Percentiles rank a stretch among this genome's conserved stretches.
Evolutionary conservation across 1,140 invertebrate species (phyloP).

Genomic region (Fopius arisanus): DNA sequence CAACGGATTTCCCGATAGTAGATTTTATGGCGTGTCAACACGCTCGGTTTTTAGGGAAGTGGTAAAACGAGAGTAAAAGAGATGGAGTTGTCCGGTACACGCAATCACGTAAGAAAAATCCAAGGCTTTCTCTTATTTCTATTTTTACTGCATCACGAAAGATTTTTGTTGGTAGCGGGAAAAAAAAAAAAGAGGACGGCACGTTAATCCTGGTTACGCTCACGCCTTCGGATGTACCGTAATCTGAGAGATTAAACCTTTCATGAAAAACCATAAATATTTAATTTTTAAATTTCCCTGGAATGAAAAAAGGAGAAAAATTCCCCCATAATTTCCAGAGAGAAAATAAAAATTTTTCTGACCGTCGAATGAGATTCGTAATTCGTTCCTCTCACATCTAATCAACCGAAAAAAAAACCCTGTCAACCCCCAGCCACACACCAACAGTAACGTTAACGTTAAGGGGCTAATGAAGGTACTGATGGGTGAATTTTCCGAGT

Average conservation of each 20-base stretch:
- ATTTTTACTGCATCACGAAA: conserved; percentile 11
- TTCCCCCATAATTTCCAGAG: too few relatives aligned
- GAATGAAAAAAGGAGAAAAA: too few relatives aligned
- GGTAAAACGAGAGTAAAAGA: conserved; percentile 21
- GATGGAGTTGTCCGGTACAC: conserved; percentile 32
- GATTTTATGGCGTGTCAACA: conserved; percentile 65
- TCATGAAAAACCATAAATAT: too few relatives aligned
- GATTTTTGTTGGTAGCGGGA: conserved; percentile 15
- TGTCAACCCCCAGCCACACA: background rate
- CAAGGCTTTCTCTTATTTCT: conserved; percentile 9
- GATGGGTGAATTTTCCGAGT: conserved; percentile 48
- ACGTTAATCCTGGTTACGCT: conserved; percentile 28
- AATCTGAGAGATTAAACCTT: background rate
- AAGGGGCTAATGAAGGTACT: conserved; percentile 64
- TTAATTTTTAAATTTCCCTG: too few relatives aligned
- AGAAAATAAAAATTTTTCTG: too few relatives aligned
- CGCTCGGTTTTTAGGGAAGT: conserved; percentile 45
- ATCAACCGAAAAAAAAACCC: background rate
- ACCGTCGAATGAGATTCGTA: background rate
- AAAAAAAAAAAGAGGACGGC: conserved; percentile 28
- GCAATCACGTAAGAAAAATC: conserved; percentile 44
- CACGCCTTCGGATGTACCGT: background rate
- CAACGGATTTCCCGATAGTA: conserved; percentile 60
- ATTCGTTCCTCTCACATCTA: background rate
- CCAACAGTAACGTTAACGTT: conserved; percentile 52